These are phyloP conservation scores for Myrmecophaga tridactyla DNA, from an alignment of 2,113 vertebrate species.

Conservation along the genomic window DNA sequence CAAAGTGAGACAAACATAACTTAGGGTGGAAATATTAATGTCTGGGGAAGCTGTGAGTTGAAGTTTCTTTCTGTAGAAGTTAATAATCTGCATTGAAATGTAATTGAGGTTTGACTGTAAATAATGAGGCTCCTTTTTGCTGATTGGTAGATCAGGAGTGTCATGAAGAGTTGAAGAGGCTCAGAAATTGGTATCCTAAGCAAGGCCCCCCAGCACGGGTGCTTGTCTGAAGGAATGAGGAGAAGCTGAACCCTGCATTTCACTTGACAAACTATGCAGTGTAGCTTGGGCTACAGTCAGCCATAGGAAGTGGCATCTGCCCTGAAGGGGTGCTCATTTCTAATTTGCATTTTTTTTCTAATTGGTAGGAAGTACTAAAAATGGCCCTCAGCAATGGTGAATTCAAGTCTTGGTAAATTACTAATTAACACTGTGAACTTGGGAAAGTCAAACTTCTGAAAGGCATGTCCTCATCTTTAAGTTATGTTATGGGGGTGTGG, in stretches of 20 bases:
- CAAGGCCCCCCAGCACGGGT: accelerated
- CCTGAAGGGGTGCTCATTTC: not conserved
- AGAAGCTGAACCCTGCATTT: not conserved
- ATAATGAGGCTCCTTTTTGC: not conserved
- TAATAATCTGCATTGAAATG: not conserved
- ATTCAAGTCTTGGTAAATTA: not conserved
- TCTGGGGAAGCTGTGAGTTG: not conserved
- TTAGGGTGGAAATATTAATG: not conserved
- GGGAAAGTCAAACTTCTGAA: not conserved
- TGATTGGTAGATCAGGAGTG: not conserved
- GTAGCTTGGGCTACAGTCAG: not conserved
- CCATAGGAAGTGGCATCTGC: not conserved
- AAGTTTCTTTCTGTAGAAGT: not conserved
- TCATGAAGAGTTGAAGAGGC: not conserved
- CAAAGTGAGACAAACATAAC: not conserved
- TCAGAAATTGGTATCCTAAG: not conserved
- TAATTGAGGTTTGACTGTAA: not conserved
- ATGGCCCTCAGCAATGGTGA: not conserved
- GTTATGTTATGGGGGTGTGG: not conserved
- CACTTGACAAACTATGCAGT: accelerated
- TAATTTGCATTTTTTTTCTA: not conserved
- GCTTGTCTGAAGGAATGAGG: not conserved
- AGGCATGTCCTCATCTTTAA: not conserved
- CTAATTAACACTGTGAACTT: not conserved
- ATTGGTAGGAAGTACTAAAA: not conserved